Evolutionary conservation across 2,113 vertebrate genomes (phyloP).

Genomic region (Hyaena hyaena): DNA sequence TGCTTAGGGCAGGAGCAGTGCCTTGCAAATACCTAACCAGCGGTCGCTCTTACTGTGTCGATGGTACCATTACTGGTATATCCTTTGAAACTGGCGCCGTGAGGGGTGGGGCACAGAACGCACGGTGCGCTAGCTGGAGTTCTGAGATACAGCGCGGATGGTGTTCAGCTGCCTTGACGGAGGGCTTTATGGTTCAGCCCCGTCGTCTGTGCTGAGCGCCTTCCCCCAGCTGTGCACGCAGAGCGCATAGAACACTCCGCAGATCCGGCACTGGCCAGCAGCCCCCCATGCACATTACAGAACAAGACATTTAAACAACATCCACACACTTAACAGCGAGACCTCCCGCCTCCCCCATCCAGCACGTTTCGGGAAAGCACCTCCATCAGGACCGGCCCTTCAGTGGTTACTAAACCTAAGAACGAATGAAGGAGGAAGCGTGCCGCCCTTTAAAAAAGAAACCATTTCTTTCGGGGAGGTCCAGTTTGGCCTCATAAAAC

Average conservation of each 20-base stretch:
- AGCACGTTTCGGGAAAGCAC: background rate
- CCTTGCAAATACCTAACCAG: background rate
- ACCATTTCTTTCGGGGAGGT: background rate
- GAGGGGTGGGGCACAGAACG: background rate
- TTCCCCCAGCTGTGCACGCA: background rate
- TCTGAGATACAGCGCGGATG: background rate
- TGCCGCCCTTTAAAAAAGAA: background rate
- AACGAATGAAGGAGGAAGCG: background rate
- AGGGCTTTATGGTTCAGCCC: fast-evolving
- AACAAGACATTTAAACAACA: background rate
- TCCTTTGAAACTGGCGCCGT: fast-evolving
- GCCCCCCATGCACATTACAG: background rate
- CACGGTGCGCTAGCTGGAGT: fast-evolving
- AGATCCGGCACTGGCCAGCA: background rate
- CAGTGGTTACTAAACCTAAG: background rate
- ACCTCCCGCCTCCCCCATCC: too few relatives aligned
- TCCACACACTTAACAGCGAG: background rate
- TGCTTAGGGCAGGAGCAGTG: background rate
- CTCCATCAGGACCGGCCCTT: background rate
- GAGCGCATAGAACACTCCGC: background rate
- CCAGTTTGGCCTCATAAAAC: background rate
- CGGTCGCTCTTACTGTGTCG: fast-evolving
- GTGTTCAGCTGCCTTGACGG: fast-evolving
- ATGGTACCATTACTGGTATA: fast-evolving
- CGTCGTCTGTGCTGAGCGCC: background rate